Percentiles rank a stretch among this genome's conserved stretches.
Evolutionary conservation across 2,888 invertebrate genomes (phyloP).

Genomic region (Agrypnus murinus): DNA sequence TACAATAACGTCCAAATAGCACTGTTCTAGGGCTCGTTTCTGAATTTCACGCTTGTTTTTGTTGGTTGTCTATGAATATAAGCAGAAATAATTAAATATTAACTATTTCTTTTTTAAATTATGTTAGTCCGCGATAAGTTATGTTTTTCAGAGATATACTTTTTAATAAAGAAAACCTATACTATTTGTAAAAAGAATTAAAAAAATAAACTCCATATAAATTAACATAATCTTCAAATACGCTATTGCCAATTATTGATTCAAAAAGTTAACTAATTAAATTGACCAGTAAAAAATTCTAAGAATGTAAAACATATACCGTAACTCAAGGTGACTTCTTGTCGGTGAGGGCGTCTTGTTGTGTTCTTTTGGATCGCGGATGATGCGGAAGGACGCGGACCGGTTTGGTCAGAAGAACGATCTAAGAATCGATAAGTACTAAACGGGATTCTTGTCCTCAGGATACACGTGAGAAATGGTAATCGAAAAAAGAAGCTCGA

Average conservation of each 20-base stretch:
- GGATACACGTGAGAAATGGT: conserved; percentile 25
- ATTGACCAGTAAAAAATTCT: neutral
- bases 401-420: conserved; percentile 33
- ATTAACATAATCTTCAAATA: neutral
- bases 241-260: conserved; percentile 2
- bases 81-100: too few relatives aligned
- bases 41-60: too few relatives aligned
- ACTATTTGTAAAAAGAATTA: too few relatives aligned
- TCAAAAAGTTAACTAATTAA: neutral
- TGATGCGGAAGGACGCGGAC: conserved; percentile 44
- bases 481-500: conserved; percentile 8
- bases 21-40: too few relatives aligned
- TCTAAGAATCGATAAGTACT: conserved; percentile 42
- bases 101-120: too few relatives aligned
- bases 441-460: conserved; percentile 40
- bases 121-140: too few relatives aligned
- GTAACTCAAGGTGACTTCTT: conserved; percentile 22
- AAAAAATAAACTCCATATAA: too few relatives aligned
- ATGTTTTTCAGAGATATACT: too few relatives aligned
- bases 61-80: too few relatives aligned
- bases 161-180: too few relatives aligned
- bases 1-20: too few relatives aligned
- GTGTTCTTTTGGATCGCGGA: conserved; percentile 26
- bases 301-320: neutral
- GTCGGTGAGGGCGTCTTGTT: conserved; percentile 26